Evolutionary conservation across 2,888 invertebrate species (phyloP).

Genomic region (Dryomyza anilis): DNA sequence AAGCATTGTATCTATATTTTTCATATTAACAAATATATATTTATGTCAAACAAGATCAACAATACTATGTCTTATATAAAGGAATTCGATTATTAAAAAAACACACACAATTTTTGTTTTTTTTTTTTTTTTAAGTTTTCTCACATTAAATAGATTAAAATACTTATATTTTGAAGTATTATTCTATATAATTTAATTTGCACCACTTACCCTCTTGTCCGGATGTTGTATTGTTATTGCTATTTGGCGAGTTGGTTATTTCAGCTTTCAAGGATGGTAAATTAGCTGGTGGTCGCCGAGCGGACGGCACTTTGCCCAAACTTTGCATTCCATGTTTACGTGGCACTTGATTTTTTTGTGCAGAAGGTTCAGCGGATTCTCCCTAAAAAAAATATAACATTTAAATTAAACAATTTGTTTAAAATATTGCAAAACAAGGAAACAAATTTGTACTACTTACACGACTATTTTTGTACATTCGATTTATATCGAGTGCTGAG

Average conservation of each 20-base stretch:
- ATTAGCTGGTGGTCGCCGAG: constrained; percentile 98
- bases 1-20: too few species aligned
- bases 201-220: constrained; percentile 47
- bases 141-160: neutral
- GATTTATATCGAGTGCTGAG: constrained; percentile 98
- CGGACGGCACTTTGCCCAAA: constrained; percentile 98
- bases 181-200: neutral
- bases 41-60: too few species aligned
- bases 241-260: constrained; percentile 64
- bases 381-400: constrained; percentile 64
- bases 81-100: too few species aligned
- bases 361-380: constrained; percentile 85
- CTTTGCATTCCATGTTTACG: constrained; percentile 99
- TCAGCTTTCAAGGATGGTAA: constrained; percentile 99
- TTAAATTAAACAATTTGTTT: constrained; percentile 10
- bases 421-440: constrained; percentile 27
- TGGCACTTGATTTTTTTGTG: constrained; percentile 86
- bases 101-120: neutral
- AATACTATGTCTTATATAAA: too few species aligned
- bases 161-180: neutral
- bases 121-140: neutral
- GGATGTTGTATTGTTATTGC: constrained; percentile 45
- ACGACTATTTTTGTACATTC: constrained; percentile 86
- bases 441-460: constrained; percentile 64
- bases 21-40: too few species aligned